Conservation (phyloP, 2,888 invertebrate genomes). For the Elaeidobius kamerunicus region DNA sequence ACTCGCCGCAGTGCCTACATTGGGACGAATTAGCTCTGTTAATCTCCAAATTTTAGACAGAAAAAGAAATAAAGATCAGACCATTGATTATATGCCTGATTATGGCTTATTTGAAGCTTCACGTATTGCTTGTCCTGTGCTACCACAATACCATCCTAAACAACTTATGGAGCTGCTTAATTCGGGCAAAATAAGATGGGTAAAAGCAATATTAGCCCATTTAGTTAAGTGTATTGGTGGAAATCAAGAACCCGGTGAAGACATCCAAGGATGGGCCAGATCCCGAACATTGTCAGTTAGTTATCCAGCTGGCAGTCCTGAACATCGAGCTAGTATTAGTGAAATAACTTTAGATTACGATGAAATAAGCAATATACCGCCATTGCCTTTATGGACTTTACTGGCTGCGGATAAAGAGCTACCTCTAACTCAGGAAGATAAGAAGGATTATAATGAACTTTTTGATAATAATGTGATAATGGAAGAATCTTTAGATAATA, state of each 20-base stretch:
- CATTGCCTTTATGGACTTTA: slow-evolving; percentile 93
- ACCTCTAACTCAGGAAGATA: slow-evolving; percentile 49
- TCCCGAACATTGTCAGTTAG: slow-evolving; percentile 87
- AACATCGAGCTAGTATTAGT: slow-evolving; percentile 75
- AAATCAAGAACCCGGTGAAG: slow-evolving; percentile 51
- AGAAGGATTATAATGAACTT: slow-evolving; percentile 82
- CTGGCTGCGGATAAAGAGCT: slow-evolving; percentile 91
- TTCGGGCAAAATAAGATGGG: slow-evolving; percentile 96
- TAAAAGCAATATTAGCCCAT: slow-evolving; percentile 96
- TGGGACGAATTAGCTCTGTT: slow-evolving; percentile 80
- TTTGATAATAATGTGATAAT: slow-evolving; percentile 75
- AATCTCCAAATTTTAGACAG: slow-evolving; percentile 76
- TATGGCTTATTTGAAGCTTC: slow-evolving; percentile 96
- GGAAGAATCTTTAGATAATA: slow-evolving; percentile 79
- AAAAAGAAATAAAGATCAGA: slow-evolving; percentile 54
- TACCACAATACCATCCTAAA: slow-evolving; percentile 99
- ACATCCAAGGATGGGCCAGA: slow-evolving; percentile 75
- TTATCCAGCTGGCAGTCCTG: slow-evolving; percentile 80
- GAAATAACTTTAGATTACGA: slow-evolving; percentile 90
- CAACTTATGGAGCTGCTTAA: slow-evolving; percentile 97
- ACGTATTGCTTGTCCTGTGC: slow-evolving; percentile 92
- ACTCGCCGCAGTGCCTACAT: slow-evolving; percentile 58
- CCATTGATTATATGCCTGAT: slow-evolving; percentile 84
- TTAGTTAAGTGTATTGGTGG: slow-evolving; percentile 74
- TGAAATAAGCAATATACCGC: slow-evolving; percentile 97